phyloP scores from a whole-genome alignment of 2,797 vertebrate genomes.

The Falco berigora region DNA sequence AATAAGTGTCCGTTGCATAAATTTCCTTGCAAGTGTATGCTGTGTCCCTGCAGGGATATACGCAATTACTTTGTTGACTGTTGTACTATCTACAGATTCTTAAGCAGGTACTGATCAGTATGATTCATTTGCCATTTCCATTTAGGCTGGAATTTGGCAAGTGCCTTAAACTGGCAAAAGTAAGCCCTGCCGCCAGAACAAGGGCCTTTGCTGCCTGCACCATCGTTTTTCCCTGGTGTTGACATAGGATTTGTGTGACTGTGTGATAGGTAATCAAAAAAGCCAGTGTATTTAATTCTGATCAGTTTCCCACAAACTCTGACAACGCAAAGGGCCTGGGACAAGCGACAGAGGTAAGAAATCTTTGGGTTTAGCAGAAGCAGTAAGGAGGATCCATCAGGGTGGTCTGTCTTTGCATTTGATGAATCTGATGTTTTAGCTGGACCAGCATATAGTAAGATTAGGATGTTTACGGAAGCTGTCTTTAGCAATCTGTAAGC shows the following conservation, averaged over 20 bases:
- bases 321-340: not conserved
- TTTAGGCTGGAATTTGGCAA: not conserved
- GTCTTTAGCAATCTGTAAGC: not conserved
- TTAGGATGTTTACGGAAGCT: not conserved
- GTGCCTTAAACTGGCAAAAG: not conserved
- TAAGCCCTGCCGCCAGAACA: not conserved
- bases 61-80: not conserved
- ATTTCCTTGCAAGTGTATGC: not conserved
- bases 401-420: not conserved
- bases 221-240: not conserved
- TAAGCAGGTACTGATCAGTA: not conserved
- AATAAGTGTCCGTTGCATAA: not conserved
- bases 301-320: not conserved
- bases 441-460: not conserved
- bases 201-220: not conserved
- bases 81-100: not conserved
- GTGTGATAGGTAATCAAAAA: not conserved
- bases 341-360: not conserved
- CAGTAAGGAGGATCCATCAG: not conserved
- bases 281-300: accelerated
- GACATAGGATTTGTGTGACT: not conserved
- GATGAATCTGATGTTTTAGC: not conserved
- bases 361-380: not conserved
- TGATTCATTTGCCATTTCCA: not conserved
- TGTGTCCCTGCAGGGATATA: not conserved